phyloP scores from a whole-genome alignment of 2,113 vertebrate genomes.

The Siniperca chuatsi region DNA sequence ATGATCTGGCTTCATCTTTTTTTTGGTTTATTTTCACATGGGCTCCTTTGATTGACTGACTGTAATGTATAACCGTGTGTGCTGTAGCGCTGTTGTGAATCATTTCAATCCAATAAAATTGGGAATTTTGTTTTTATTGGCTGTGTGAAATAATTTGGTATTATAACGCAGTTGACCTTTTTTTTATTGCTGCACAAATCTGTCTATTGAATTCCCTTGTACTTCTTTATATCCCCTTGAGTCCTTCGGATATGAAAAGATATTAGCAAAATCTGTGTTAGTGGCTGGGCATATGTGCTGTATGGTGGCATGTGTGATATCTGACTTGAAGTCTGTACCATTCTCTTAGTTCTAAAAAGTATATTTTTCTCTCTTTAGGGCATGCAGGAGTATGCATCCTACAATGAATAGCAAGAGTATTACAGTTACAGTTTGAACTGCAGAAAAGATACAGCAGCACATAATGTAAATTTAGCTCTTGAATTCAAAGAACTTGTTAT shows the following conservation, averaged over 20 bases:
- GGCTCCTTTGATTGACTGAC: conserved; percentile 12
- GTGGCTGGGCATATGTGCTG: background rate
- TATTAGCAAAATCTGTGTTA: conserved; percentile 9
- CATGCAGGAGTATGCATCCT: background rate
- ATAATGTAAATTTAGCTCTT: background rate
- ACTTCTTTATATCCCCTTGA: conserved; percentile 12
- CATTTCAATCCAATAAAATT: conserved; percentile 40
- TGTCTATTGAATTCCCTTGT: conserved; percentile 37
- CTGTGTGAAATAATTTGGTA: conserved; percentile 44
- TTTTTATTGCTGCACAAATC: conserved; percentile 63
- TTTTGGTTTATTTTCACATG: conserved; percentile 18
- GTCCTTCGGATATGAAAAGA: conserved; percentile 29
- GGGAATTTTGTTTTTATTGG: conserved; percentile 51
- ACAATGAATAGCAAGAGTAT: background rate
- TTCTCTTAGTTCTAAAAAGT: background rate
- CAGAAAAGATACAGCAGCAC: background rate
- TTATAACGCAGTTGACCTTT: conserved; percentile 65
- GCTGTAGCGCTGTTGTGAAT: background rate
- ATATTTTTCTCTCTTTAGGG: background rate
- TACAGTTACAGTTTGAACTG: background rate
- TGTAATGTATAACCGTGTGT: background rate
- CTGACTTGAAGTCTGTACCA: background rate
- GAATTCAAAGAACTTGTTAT: conserved; percentile 4
- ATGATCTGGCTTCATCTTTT: background rate
- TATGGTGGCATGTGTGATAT: background rate